These are phyloP conservation scores for Platygyra sinensis DNA, from an alignment of 64 coral and sea anemone genomes.

Conservation along the genomic window DNA sequence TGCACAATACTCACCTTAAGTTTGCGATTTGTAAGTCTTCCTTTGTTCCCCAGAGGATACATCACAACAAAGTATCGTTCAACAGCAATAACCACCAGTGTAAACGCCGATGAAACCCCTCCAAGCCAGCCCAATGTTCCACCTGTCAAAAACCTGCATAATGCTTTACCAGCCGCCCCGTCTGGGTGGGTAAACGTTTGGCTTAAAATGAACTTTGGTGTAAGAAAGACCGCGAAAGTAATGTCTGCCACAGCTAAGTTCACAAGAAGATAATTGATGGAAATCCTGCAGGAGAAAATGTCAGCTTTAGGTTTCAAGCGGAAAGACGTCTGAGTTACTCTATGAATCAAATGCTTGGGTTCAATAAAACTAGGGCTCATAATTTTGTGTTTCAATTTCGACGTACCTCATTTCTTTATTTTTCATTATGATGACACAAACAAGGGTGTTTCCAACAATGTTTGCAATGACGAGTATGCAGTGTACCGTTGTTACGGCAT, in stretches of 20 bases:
- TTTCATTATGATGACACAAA: too few species aligned
- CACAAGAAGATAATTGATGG: constrained; percentile 8
- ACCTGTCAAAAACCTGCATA: constrained; percentile 17
- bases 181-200: constrained; percentile 5
- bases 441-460: too few species aligned
- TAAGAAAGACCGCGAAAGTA: background rate
- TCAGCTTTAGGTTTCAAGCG: background rate
- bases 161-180: background rate
- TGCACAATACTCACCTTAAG: background rate
- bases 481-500: too few species aligned
- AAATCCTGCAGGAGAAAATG: background rate
- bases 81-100: constrained; percentile 6
- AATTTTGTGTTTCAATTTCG: too few species aligned
- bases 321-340: too few species aligned
- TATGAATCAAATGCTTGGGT: too few species aligned
- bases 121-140: constrained; percentile 22
- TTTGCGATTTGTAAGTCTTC: background rate
- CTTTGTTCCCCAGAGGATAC: constrained; percentile 1
- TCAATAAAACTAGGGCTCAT: too few species aligned
- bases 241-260: constrained; percentile 29
- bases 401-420: too few species aligned
- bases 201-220: constrained; percentile 9
- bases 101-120: constrained; percentile 1
- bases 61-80: constrained; percentile 28
- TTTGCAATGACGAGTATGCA: too few species aligned